phyloP scores from a whole-genome alignment of 2,888 invertebrate species.

The Oscheius sp. region DNA sequence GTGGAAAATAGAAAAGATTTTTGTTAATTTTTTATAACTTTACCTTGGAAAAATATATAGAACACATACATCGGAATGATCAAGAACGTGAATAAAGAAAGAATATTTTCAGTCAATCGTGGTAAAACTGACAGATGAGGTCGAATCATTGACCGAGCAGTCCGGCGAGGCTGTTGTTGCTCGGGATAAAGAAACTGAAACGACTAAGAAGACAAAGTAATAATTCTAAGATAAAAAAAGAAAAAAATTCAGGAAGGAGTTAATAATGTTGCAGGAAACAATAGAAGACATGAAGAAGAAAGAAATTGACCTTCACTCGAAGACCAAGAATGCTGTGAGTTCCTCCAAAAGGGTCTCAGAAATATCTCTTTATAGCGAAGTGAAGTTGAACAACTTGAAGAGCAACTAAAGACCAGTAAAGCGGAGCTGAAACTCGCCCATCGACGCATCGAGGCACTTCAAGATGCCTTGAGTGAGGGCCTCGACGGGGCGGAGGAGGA shows the following conservation, averaged over 20 bases:
- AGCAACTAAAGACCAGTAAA: constrained; percentile 69
- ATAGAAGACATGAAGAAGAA: constrained; percentile 33
- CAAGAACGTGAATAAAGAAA: too few relatives aligned
- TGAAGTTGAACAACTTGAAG: constrained; percentile 39
- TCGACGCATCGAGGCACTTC: constrained; percentile 80
- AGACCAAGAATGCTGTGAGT: constrained; percentile 5
- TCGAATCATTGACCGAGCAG: constrained; percentile 46
- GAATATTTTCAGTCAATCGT: constrained; percentile 45
- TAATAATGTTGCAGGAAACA: constrained; percentile 25
- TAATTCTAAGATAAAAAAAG: neutral
- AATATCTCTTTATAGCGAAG: constrained; percentile 33
- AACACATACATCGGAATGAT: too few relatives aligned
- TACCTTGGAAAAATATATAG: too few relatives aligned
- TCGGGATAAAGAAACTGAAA: constrained; percentile 39
- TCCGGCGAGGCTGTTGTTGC: constrained; percentile 35
- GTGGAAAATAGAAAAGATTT: too few relatives aligned
- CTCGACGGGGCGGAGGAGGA: constrained; percentile 25
- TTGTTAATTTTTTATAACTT: too few relatives aligned
- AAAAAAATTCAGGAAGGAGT: constrained; percentile 24
- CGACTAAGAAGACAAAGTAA: constrained; percentile 33
- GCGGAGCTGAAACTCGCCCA: constrained; percentile 85
- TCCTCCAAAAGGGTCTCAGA: neutral
- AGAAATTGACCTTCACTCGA: constrained; percentile 30
- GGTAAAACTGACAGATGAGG: constrained; percentile 47
- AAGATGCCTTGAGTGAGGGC: constrained; percentile 31